Evolutionary conservation across 2,888 invertebrate species (phyloP), one percentile per base, ranked within the genome.

Genomic region (Malachius bipustulatus): DNA sequence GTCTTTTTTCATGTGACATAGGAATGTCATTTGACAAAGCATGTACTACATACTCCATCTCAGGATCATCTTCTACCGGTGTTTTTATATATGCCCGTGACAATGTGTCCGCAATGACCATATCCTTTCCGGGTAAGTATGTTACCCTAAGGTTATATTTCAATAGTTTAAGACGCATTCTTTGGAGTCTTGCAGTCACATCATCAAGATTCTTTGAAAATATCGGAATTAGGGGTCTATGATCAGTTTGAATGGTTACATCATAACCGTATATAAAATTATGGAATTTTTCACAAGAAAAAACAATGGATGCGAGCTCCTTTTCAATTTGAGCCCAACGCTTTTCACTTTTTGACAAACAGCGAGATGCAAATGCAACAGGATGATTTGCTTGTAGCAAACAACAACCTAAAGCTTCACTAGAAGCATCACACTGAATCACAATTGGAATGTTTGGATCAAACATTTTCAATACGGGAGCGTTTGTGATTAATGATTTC

Each of bases 241-340:
- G 57, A 38, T 52, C 42, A 3, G 42, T 41, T 19, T 55, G 40
- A 6, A 57, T 44, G 4, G 33, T 31, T 2, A 52, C 34, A 32
- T 39, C 30, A 32, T 41, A 37, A 3, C 53, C 54, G 47, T 47
- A 55, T n/a, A 56, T 44, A 38, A 49, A 56, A 33, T 51, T 50
- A 32, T 50, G 47, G 41, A 56, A 56, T 36, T 50, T 52, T 26
- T 43, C 34, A 34, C 47, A 49, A 2, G 47, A 50, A 41, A 54
- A 54, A 3, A 42, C 44, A 26, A 57, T 56, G 1, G 50, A 48
- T 10, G 54, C 30, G 4, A 50, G 35, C 35, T 58, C 54, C 38
- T 57, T 57, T 35, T 57, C 55, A 11, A 57, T 56, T 38, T 54
- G 52, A 9, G 53, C 47, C 37, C 49, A 56, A 4, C 38, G 47